A percentile compares a stretch with the other conserved stretches of the same genome.
Evolutionary conservation across 2,797 vertebrate genomes (phyloP).

Genomic region (Fistularia tabacaria): DNA sequence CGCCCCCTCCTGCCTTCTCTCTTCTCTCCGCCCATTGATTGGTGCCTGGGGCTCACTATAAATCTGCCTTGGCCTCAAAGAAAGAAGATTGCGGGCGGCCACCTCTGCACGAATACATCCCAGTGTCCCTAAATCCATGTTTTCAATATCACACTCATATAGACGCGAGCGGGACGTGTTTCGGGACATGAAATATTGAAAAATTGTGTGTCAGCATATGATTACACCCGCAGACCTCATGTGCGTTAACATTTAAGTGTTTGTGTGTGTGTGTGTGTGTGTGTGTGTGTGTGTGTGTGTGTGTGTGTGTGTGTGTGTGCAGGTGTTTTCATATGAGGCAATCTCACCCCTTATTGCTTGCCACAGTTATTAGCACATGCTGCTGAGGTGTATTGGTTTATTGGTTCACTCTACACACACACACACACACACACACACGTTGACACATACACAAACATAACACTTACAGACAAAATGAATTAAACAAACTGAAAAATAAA

Average conservation of each 20-base stretch:
- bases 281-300: constrained; percentile 2
- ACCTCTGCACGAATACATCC: constrained; percentile 50
- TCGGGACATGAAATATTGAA: constrained; percentile 6
- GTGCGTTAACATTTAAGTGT: neutral
- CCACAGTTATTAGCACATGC: constrained; percentile 19
- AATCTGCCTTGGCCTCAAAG: constrained; percentile 66
- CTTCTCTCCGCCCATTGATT: constrained; percentile 64
- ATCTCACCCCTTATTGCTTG: constrained; percentile 14
- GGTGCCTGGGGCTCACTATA: constrained; percentile 57
- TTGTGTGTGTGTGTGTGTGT: constrained; percentile 5
- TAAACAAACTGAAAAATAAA: too few species aligned
- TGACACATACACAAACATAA: neutral
- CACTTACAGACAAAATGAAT: too few species aligned
- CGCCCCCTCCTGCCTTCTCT: constrained; percentile 19
- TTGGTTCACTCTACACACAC: constrained; percentile 12
- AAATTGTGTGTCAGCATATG: constrained; percentile 6
- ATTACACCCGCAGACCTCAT: neutral
- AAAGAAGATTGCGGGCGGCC: constrained; percentile 67
- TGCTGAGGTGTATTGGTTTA: constrained; percentile 29
- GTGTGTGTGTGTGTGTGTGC: neutral
- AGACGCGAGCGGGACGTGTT: neutral
- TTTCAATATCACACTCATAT: constrained; percentile 44
- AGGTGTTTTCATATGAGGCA: constrained; percentile 14
- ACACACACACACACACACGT: constrained; percentile 4
- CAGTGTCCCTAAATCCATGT: constrained; percentile 65